These are phyloP conservation scores for Pangasius krempfi DNA, from an alignment of 2,797 vertebrate genomes.

Conservation along the genomic window DNA sequence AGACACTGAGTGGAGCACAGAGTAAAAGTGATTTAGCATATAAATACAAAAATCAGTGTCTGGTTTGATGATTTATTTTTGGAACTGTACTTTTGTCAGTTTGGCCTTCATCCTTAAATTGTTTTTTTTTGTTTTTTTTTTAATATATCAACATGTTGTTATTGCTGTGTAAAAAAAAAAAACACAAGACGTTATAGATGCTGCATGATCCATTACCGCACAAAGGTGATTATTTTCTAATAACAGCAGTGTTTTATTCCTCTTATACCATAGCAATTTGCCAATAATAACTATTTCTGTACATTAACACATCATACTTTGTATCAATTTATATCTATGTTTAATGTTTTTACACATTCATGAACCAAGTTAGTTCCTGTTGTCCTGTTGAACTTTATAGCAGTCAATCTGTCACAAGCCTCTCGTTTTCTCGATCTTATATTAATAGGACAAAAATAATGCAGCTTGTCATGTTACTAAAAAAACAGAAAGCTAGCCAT, in stretches of 20 bases:
- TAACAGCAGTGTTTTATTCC: background rate
- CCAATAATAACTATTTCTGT: background rate
- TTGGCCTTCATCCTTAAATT: too few species aligned
- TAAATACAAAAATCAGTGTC: background rate
- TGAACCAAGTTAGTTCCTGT: background rate
- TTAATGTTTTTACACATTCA: background rate
- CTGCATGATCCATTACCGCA: background rate
- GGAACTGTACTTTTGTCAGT: background rate
- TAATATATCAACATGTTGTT: too few species aligned
- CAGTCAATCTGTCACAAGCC: background rate
- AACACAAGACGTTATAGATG: too few species aligned
- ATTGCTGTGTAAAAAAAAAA: too few species aligned
- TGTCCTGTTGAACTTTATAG: background rate
- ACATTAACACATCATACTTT: background rate
- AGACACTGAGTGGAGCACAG: background rate
- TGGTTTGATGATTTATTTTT: background rate
- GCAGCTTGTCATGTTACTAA: background rate
- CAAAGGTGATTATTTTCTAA: background rate
- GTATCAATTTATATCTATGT: background rate
- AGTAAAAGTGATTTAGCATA: background rate
- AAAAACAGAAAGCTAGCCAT: background rate
- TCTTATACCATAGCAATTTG: too few species aligned
- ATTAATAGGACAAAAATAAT: background rate
- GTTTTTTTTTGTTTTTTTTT: too few species aligned
- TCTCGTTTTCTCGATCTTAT: background rate